Evolutionary conservation across 2,797 vertebrate species (phyloP).

Genomic region (Phrynocephalus vlangalii): DNA sequence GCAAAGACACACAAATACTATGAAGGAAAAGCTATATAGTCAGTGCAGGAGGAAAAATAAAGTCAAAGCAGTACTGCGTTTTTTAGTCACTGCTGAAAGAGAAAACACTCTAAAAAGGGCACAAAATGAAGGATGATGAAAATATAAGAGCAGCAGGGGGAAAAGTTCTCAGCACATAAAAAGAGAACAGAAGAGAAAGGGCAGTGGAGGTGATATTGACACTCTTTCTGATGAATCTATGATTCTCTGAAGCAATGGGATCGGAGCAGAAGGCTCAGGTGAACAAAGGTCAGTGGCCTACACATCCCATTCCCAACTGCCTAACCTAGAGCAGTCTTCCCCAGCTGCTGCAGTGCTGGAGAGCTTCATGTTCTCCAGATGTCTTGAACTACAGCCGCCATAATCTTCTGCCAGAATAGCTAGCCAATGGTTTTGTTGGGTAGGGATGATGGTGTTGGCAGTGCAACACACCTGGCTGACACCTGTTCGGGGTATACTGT

Average conservation of each 20-base stretch:
- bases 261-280: background rate
- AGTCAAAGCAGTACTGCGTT: background rate
- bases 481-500: background rate
- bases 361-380: too few relatives aligned
- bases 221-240: background rate
- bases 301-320: background rate
- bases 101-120: background rate
- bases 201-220: background rate
- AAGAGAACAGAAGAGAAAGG: background rate
- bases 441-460: too few relatives aligned
- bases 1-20: background rate
- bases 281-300: background rate
- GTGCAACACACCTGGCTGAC: too few relatives aligned
- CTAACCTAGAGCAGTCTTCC: background rate
- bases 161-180: background rate
- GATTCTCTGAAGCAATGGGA: background rate
- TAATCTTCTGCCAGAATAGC: too few relatives aligned
- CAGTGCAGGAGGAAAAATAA: background rate
- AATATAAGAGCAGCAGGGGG: background rate
- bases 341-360: background rate
- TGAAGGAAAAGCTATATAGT: background rate
- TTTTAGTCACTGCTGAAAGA: too few relatives aligned
- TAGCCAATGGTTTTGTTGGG: too few relatives aligned
- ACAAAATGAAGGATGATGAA: background rate
- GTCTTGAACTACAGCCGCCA: too few relatives aligned